phyloP scores from a whole-genome alignment of 1,140 invertebrate species.

The Himalopsyche phryganea region DNA sequence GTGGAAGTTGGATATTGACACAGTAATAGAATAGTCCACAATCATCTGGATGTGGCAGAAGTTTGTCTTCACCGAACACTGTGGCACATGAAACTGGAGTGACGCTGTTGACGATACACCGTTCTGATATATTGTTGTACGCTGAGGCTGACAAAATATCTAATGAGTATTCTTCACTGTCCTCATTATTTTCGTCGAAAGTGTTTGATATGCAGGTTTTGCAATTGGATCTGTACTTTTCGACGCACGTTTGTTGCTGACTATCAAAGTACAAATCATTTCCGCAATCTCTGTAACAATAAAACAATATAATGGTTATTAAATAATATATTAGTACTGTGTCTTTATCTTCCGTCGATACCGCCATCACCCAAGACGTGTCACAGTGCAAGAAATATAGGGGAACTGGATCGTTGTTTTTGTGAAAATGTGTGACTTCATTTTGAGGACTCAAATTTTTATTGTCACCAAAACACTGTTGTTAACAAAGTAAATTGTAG shows the following conservation, averaged over 20 bases:
- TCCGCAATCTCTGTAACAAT: slow-evolving; percentile 13
- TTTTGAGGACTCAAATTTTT: no score
- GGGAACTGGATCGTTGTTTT: no score
- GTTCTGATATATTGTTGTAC: slow-evolving; percentile 26
- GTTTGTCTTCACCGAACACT: slow-evolving; percentile 20
- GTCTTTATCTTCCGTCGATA: no score
- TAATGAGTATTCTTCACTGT: neutral
- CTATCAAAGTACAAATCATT: slow-evolving; percentile 8
- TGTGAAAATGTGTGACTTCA: no score
- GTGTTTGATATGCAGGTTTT: neutral
- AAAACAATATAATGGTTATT: neutral
- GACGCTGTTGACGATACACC: slow-evolving; percentile 25
- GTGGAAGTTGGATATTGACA: slow-evolving; percentile 12
- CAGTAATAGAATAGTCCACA: slow-evolving; percentile 38
- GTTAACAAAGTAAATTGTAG: no score
- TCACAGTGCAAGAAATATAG: no score
- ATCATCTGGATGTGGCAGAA: slow-evolving; percentile 36
- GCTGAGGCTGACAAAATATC: no score
- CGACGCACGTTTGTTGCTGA: neutral
- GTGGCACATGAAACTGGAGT: slow-evolving; percentile 16
- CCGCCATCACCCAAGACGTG: no score
- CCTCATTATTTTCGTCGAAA: neutral
- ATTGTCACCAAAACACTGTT: no score
- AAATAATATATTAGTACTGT: no score
- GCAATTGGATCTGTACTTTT: neutral